Percentiles rank a stretch among this genome's conserved stretches.
Conservation (phyloP, 2,888 invertebrate species). For the Girardia tigrina region DNA sequence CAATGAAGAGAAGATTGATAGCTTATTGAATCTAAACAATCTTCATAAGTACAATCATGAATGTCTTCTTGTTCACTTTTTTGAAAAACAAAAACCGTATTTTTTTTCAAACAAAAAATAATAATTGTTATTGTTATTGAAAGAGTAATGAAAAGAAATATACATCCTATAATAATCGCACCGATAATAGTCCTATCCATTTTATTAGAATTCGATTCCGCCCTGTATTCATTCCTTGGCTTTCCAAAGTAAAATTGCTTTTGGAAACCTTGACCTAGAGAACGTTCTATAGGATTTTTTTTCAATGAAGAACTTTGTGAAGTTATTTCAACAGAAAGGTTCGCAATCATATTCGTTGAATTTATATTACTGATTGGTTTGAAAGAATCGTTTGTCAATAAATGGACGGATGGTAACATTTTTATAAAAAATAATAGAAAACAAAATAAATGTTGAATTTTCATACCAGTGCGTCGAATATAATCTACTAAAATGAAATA, state of each 20-base stretch:
- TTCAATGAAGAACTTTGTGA: not conserved
- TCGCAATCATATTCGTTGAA: too few relatives aligned
- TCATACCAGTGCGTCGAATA: too few relatives aligned
- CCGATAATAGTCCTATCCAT: not conserved
- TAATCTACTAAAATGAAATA: too few relatives aligned
- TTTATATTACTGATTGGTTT: not conserved
- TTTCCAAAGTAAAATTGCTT: not conserved
- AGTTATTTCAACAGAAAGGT: too few relatives aligned
- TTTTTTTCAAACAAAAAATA: constrained; percentile 25
- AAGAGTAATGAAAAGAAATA: constrained; percentile 24
- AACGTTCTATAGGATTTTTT: too few relatives aligned
- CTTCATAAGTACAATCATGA: not conserved
- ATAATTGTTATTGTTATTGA: constrained; percentile 21
- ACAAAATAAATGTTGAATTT: not conserved
- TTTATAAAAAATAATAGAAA: not conserved
- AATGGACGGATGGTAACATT: not conserved
- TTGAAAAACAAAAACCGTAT: constrained; percentile 28
- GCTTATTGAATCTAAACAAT: not conserved
- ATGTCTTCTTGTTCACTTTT: constrained; percentile 27
- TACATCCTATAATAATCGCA: constrained; percentile 27
- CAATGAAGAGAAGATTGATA: not conserved
- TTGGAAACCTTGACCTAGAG: not conserved
- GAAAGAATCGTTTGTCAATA: not conserved
- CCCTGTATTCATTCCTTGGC: not conserved
- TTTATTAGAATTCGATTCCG: not conserved